Base-by-base conservation (phyloP, 2,888 invertebrate species). In the Brachypalpus laphriformis region DNA sequence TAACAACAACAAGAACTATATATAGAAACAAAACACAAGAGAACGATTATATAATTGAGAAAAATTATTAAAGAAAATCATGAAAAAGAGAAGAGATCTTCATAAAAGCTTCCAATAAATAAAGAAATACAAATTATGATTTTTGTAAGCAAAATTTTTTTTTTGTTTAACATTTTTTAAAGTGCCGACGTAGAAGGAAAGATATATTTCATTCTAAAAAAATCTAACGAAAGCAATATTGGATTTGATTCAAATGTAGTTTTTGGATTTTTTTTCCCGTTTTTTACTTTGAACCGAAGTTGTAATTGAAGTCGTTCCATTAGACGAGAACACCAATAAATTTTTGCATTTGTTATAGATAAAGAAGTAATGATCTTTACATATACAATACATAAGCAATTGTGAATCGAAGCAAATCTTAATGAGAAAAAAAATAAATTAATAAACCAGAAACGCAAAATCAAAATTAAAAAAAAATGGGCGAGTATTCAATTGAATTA, bases 1-100 rank as follows among this genome's bases (percentile, higher is more conserved):
- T 85, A 89, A 87, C 80, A 87, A 88, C 68, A 86, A 87, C 82
- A 78, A 61, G 77, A 87, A 88, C 83, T 80, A 74, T 78, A 83
- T 80, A 25, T 5, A 25, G 5, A 2, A 25, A 88, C 83, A 83
- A 85, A 80, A 85, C 56, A 45, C 71, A 85, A 75, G 54, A 80
- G 74, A 85, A 85, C 80, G 81, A 85, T 81, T 66, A 80, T 81
- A 76, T 75, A 80, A 85, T 80, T 80, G 68, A 78, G 63, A 71
- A 75, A 63, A 78, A 51, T 65, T 54, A 74, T 63, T 49, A 56
- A 63, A 34, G 57, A 77, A 75, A 78, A 78, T 83, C 78, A 65
- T 82, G 61, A 70, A 18, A 49, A 25, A 76, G 59, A 49, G 54
- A 83, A 74, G 74, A 78, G 42, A 70, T 70, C 70, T 83, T 83